These are phyloP conservation scores for Heliconius hortense DNA, from an alignment of 2,888 invertebrate genomes.

Conservation along the genomic window DNA sequence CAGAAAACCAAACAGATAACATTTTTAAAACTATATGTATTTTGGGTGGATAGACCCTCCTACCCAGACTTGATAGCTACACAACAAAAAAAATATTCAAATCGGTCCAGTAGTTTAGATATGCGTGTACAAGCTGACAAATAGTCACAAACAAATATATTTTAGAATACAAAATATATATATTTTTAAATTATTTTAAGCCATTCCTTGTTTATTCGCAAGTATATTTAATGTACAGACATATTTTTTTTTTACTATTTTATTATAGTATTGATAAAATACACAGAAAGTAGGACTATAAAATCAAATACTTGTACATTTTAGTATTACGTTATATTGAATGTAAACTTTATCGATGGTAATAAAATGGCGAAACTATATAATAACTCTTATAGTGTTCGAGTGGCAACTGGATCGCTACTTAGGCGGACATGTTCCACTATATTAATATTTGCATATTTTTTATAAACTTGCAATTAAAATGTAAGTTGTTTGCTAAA, in stretches of 20 bases:
- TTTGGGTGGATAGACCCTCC: no score
- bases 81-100: background rate
- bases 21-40: no score
- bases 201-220: background rate
- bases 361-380: slow-evolving; percentile 18
- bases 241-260: no score
- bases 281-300: slow-evolving; percentile 10
- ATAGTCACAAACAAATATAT: no score
- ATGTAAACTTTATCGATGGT: slow-evolving; percentile 25
- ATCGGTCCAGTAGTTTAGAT: background rate
- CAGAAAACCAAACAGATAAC: no score
- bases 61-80: background rate
- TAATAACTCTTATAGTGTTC: slow-evolving; percentile 5
- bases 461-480: slow-evolving; percentile 5
- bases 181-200: background rate
- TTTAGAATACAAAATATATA: no score
- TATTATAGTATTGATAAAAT: background rate
- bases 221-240: no score
- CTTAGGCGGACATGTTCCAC: slow-evolving; percentile 19
- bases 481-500: slow-evolving; percentile 10
- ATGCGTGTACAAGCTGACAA: background rate
- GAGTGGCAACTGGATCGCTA: background rate
- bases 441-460: slow-evolving; percentile 7
- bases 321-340: slow-evolving; percentile 26
- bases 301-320: slow-evolving; percentile 20